phyloP scores from a whole-genome alignment of 2,113 vertebrate genomes.

The Pseudolaguvia tuberculata region DNA sequence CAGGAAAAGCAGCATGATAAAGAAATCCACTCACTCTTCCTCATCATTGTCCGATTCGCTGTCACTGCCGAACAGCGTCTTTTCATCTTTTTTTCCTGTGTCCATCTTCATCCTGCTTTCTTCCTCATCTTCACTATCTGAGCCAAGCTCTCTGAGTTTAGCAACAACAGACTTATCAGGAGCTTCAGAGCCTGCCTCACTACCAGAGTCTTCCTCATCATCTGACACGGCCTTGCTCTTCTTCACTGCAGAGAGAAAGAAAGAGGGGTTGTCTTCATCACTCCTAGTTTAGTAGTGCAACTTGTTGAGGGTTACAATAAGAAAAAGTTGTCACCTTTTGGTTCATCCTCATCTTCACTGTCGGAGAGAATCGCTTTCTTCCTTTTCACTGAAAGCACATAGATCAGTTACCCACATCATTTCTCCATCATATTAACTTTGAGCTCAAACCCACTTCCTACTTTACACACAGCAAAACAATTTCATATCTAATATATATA shows the following conservation, averaged over 20 bases:
- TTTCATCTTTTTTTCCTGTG: constrained; percentile 77
- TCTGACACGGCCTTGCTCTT: constrained; percentile 83
- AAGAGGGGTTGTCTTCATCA: background rate
- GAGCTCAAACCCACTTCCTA: too few relatives aligned
- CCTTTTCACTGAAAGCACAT: constrained; percentile 69
- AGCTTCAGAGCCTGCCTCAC: constrained; percentile 65
- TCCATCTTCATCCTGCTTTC: constrained; percentile 58
- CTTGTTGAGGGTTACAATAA: background rate
- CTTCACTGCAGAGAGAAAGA: constrained; percentile 60
- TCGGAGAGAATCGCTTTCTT: constrained; percentile 89
- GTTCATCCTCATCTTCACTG: constrained; percentile 82
- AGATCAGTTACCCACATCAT: background rate
- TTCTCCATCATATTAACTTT: background rate
- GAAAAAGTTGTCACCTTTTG: constrained; percentile 32
- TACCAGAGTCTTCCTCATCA: constrained; percentile 86
- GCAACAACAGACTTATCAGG: constrained; percentile 69
- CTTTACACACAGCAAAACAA: too few relatives aligned
- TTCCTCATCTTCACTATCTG: constrained; percentile 85
- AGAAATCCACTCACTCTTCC: constrained; percentile 81
- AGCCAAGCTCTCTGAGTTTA: constrained; percentile 72
- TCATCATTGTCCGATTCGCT: constrained; percentile 87
- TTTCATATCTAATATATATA: too few relatives aligned
- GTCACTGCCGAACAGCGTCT: constrained; percentile 91
- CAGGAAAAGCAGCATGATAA: background rate
- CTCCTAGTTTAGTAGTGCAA: background rate